Evolutionary conservation across 2,113 vertebrate species (phyloP).

Genomic region (Micronisus gabar): DNA sequence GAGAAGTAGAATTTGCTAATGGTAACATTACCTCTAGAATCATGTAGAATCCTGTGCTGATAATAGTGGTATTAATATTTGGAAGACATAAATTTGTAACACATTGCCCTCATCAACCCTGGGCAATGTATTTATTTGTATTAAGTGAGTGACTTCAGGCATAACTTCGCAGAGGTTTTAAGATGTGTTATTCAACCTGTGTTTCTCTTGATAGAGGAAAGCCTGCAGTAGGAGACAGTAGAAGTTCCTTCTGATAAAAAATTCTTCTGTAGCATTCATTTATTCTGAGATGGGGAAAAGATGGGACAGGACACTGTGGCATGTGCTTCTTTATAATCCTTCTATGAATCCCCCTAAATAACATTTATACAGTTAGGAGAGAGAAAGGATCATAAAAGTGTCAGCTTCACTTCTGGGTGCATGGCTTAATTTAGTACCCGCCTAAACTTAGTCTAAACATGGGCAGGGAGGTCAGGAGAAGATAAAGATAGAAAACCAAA

Average conservation of each 20-base stretch:
- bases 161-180: not conserved
- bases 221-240: not conserved
- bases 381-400: not conserved
- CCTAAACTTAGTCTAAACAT: not conserved
- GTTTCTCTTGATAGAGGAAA: not conserved
- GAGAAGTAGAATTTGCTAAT: not conserved
- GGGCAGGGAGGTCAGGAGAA: fast-evolving
- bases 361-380: not conserved
- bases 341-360: not conserved
- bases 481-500: not conserved
- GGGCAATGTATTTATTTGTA: not conserved
- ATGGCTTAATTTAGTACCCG: not conserved
- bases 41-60: not conserved
- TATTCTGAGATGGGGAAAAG: not conserved
- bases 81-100: not conserved
- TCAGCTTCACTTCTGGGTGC: not conserved
- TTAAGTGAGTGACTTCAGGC: not conserved
- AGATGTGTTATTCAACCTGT: not conserved
- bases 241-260: not conserved
- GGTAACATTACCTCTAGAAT: not conserved
- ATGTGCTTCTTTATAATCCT: not conserved
- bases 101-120: not conserved
- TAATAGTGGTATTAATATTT: not conserved
- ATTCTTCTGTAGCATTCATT: not conserved
- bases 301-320: not conserved